Evolutionary conservation across 2,113 vertebrate species (phyloP), one percentile per base, ranked within the genome.

Genomic region (Pundamilia nyererei): DNA sequence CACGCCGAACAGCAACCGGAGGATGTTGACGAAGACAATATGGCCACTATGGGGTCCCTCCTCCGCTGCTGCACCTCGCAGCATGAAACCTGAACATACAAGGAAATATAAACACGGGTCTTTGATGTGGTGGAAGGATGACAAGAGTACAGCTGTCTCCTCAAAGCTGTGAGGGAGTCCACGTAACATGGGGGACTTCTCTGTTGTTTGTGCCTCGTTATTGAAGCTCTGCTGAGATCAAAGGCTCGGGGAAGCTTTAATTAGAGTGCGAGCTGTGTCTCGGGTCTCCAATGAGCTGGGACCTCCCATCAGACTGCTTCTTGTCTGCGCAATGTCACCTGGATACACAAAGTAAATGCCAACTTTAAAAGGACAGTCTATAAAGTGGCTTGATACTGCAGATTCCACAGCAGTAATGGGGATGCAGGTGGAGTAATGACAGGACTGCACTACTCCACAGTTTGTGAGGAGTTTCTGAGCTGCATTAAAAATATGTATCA

Each of bases 201-300:
- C 80, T 94, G 89, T 89, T 91, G 92, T 93, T 85, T 92, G 90
- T 80, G 91, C 58, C 87, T 91, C 68, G 79, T 94, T 93, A 91
- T 87, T 87, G 85, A 86, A 89, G 88, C 89, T 88, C 91, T 88
- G 89, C 83, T 82, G 80, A 91, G 94, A 95, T 96, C 94, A 96
- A 96, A 96, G 88, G 56, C 89, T 91, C 47, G 1, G 17, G 53
- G 91, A 88, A 47, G 87, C 87, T 88, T 90, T 95, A 94, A 96
- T 96, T 95, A 96, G 83, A 96, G 89, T 87, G 86, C 24, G 45
- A 91, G 86, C 53, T 10, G 83, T 81, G 89, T 84, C 92, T 92
- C 87, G 72, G 89, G 90, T 88, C 93, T 87, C 82, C 70, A 82
- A 56, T 83, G 91, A 92, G 92, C 68, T 17, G 8, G 85, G 87